Evolutionary conservation across 2,888 invertebrate genomes (phyloP).

Genomic region (Hirtodrosophila duncani): DNA sequence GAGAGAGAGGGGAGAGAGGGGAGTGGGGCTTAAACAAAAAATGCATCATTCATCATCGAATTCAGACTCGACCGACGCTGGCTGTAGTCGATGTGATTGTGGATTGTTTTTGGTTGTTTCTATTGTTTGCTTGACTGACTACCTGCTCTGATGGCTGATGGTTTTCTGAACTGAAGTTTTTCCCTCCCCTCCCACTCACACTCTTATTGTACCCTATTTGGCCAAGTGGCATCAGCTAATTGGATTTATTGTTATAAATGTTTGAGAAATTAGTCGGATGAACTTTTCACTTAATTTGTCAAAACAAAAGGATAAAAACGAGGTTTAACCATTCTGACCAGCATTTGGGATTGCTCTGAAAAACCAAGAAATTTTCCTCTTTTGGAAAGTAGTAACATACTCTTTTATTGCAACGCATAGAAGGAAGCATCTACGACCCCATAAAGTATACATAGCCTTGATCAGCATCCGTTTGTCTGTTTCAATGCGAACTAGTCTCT

Average conservation of each 20-base stretch:
- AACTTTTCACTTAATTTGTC: no score
- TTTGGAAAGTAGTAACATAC: no score
- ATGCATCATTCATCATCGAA: slow-evolving; percentile 54
- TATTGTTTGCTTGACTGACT: slow-evolving; percentile 6
- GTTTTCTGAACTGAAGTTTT: slow-evolving; percentile 1
- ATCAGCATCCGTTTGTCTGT: no score
- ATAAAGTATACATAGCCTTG: no score
- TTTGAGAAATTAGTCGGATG: slow-evolving; percentile 7
- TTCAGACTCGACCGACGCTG: slow-evolving; percentile 11
- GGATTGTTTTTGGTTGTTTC: slow-evolving; percentile 14
- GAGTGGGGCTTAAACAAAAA: slow-evolving; percentile 13
- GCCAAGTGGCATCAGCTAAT: slow-evolving; percentile 13
- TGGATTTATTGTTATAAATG: slow-evolving; percentile 31
- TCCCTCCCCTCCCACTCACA: not conserved
- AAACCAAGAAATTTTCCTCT: no score
- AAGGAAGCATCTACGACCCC: no score
- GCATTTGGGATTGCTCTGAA: no score
- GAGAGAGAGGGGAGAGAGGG: no score
- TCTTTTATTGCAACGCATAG: no score
- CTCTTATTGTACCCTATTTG: not conserved
- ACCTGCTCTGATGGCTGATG: slow-evolving; percentile 6
- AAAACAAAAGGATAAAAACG: no score
- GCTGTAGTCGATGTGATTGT: slow-evolving; percentile 24
- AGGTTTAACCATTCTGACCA: no score
- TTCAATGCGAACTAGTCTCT: no score